These are phyloP conservation scores for Solea solea DNA, from an alignment of 2,113 vertebrate genomes.

Conservation along the genomic window DNA sequence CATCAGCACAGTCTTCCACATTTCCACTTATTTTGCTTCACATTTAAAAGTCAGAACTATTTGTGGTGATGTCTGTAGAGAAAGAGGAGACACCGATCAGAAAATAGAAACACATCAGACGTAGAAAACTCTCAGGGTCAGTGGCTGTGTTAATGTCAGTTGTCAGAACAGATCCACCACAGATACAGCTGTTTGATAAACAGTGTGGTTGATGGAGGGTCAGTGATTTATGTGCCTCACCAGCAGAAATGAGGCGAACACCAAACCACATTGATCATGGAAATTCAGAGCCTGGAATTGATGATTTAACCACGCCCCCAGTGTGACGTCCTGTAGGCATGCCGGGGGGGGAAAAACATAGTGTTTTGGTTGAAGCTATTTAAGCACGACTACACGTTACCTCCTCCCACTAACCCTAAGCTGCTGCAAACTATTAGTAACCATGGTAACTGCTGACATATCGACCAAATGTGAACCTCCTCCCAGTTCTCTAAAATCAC, in stretches of 20 bases:
- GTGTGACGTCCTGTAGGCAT: too few relatives aligned
- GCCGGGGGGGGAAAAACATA: too few relatives aligned
- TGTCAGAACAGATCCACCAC: slow-evolving; percentile 31
- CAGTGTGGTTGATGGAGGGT: slow-evolving; percentile 3
- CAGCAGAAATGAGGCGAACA: slow-evolving; percentile 5
- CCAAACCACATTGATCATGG: not conserved
- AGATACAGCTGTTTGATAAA: slow-evolving; percentile 23
- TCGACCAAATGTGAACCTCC: too few relatives aligned
- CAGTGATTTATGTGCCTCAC: not conserved
- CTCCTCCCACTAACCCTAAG: too few relatives aligned
- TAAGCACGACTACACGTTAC: too few relatives aligned
- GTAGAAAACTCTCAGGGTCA: slow-evolving; percentile 18
- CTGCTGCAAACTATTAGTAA: too few relatives aligned
- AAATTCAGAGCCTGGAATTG: not conserved
- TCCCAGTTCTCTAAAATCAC: too few relatives aligned
- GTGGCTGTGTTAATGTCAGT: slow-evolving; percentile 41
- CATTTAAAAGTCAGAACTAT: not conserved
- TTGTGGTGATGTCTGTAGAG: not conserved
- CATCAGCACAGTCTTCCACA: not conserved
- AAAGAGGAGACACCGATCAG: not conserved
- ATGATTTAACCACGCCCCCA: too few relatives aligned
- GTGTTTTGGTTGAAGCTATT: too few relatives aligned
- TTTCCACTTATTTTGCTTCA: slow-evolving; percentile 10
- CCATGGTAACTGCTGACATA: too few relatives aligned
- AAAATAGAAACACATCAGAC: slow-evolving; percentile 14